Evolutionary conservation across 1,140 invertebrate species (phyloP), one percentile per base, ranked within the genome.

Genomic region (Leptoteleia sp.): DNA sequence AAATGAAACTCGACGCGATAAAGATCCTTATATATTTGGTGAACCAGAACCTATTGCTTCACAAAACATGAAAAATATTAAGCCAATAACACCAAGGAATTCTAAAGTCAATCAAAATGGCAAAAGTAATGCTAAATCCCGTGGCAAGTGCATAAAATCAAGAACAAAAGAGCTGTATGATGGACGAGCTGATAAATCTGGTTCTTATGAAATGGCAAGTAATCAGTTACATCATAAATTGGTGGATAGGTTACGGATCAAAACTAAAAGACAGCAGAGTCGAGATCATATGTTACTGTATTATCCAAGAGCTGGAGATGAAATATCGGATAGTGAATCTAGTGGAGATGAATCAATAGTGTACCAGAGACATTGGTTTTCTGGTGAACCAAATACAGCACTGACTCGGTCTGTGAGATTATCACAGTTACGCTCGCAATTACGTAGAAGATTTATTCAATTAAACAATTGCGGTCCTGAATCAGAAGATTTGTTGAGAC

Each of bases 21-120:
- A 85, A 11, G 92, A 93, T 87, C 92, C 92, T 0, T 92, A 93
- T 77, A 90, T 92, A 25, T 93, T 93, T 81, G 90, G 91, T 71
- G 91, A 92, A 72, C 87, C 89, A 3, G 89, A 90, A 52, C 86
- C 89, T 27, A 83, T 89, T 37, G 42, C 70, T 27, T 62, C 80
- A 29, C 57, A 82, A 45, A 67, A 62, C 5, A 82, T 83, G 12
- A 88, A 85, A 75, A 86, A 83, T 54, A 47, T 82, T 12, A 83
- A 84, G 47, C 16, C 83, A 29, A 70, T 83, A 29, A 76, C 76
- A 4, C 45, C 82, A 3, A 84, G 81, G 52, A 87, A 81, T 81
- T 48, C 83, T 8, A 85, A 79, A 81, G 55, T 81, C 16, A 82
- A 47, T 64, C 81, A 84, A 80, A 83, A 79, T 76, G 84, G 80